A percentile compares a stretch with the other conserved stretches of the same genome.
phyloP scores from a whole-genome alignment of 2,797 vertebrate species.

The Okamejei kenojei region DNA sequence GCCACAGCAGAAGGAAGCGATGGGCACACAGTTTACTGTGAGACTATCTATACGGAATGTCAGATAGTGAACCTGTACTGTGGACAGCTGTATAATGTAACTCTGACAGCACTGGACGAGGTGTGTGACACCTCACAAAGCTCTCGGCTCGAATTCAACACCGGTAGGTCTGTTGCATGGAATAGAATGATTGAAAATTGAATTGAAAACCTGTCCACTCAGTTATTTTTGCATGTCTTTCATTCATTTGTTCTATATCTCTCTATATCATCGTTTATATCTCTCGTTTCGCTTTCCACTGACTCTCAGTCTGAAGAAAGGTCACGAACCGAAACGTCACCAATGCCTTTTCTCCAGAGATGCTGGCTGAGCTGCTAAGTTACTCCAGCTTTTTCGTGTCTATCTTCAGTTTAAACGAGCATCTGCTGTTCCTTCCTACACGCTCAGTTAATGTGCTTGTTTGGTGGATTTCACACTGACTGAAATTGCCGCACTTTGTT shows the following conservation, averaged over 20 bases:
- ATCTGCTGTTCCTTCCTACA: not conserved
- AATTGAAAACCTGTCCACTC: not conserved
- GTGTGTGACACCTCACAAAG: constrained; percentile 53
- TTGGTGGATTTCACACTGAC: no score
- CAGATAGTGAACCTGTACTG: constrained; percentile 55
- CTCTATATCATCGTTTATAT: no score
- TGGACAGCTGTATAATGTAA: constrained; percentile 62
- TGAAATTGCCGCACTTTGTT: no score
- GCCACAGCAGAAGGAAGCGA: constrained; percentile 53
- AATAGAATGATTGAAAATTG: not conserved
- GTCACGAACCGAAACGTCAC: no score
- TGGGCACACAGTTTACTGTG: constrained; percentile 53
- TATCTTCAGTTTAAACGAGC: no score
- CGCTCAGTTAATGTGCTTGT: no score
- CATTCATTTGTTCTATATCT: no score
- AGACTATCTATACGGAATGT: constrained; percentile 49
- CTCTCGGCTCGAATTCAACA: constrained; percentile 49
- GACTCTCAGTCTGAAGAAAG: no score
- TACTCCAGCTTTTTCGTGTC: no score
- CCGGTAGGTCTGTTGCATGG: constrained; percentile 51
- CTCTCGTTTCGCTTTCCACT: no score
- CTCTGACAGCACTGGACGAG: constrained; percentile 55
- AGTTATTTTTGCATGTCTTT: not conserved
- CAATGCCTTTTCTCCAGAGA: no score
- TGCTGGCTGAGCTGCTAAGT: no score